phyloP scores from a whole-genome alignment of 2,113 vertebrate species.

The Elephas maximus region DNA sequence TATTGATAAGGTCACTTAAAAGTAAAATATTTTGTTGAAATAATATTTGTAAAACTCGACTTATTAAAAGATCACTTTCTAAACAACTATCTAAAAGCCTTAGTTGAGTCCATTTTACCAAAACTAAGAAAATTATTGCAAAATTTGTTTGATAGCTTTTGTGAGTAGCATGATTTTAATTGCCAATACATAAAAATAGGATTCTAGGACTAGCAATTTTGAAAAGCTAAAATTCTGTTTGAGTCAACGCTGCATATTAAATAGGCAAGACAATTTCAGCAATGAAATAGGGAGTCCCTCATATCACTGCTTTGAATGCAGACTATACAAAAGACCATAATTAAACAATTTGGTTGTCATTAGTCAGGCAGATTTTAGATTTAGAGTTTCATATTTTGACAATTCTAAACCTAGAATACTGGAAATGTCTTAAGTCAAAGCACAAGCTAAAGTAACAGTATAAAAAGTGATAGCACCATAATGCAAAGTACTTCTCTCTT shows the following conservation, averaged over 20 bases:
- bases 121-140: slow-evolving; percentile 41
- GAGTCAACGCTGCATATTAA: slow-evolving; percentile 67
- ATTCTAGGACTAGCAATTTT: slow-evolving; percentile 44
- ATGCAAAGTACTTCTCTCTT: slow-evolving; percentile 53
- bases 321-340: slow-evolving; percentile 76
- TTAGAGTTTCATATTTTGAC: slow-evolving; percentile 68
- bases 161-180: slow-evolving; percentile 42
- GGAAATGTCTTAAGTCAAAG: slow-evolving; percentile 69
- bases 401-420: slow-evolving; percentile 53
- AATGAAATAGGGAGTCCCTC: slow-evolving; percentile 52
- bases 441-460: slow-evolving; percentile 56
- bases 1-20: slow-evolving; percentile 9
- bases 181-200: slow-evolving; percentile 50
- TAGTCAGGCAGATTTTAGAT: slow-evolving; percentile 75
- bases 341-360: slow-evolving; percentile 80
- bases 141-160: slow-evolving; percentile 53
- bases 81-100: slow-evolving; percentile 23
- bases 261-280: slow-evolving; percentile 65
- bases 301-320: slow-evolving; percentile 55
- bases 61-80: slow-evolving; percentile 28
- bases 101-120: not conserved
- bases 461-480: slow-evolving; percentile 15
- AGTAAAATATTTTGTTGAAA: slow-evolving; percentile 50
- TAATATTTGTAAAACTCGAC: slow-evolving; percentile 28
- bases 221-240: slow-evolving; percentile 63